Base-by-base conservation (phyloP, 1,140 invertebrate species). In the Maconellicoccus hirsutus region DNA sequence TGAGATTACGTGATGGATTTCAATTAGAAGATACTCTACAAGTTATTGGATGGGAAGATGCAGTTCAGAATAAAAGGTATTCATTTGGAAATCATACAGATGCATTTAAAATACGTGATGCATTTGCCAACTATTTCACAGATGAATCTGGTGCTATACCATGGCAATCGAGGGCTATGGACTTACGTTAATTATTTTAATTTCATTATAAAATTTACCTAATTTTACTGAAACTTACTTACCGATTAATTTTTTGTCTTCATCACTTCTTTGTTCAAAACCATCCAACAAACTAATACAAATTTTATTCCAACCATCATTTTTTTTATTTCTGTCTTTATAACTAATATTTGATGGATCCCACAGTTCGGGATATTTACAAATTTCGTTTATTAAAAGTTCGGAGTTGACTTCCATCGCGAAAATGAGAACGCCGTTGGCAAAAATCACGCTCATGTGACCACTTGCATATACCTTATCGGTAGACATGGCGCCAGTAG, bases 21-120 rank as follows among this genome's bases (percentile, higher is more conserved):
- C 70, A 71, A 63, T 70, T 42, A 33, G 74, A 75, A 70, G 72
- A 74, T 61, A 73, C 72, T 42, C 69, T 71, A 69, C 71, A 69
- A 71, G 73, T 72, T 29, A 63, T 12, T 71, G 74, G 74, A 27
- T 69, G 73, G 61, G 72, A 74, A 59, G 73, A 74, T 74, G 0
- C 26, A 59, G 16, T 19, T 10, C 23, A 21, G 21, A 71, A 1
- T 59, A 61, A 61, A 59, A 59, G 26, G n/a, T 38, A 25, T 23
- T 25, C 23, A 59, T 52, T 39, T 42, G 70, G 38, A 42, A 21
- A 38, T 21, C 23, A 22, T 14, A 42, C n/a, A 21, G 70, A 42
- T 42, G n/a, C 66, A 69, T 29, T 19, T 69, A 10, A 69, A 29
- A 70, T 70, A 38, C 29, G 70, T 38, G 39, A 70, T 42, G 42